Conservation (phyloP, 2,888 invertebrate genomes). For the Eurytoma californica region DNA sequence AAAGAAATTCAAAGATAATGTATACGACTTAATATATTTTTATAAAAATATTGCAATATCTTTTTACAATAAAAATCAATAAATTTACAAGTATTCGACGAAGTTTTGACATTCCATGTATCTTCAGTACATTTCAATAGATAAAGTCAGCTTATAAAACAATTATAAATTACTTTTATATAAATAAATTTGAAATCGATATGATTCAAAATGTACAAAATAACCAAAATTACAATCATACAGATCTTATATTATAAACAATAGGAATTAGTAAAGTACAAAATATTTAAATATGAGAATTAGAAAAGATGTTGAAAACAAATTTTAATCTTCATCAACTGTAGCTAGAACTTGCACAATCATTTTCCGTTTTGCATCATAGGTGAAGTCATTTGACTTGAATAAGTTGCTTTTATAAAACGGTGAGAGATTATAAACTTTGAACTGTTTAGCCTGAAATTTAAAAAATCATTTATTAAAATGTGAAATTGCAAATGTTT, state of each 20-base stretch:
- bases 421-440: constrained; percentile 89
- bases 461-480: constrained; percentile 54
- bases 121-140: neutral
- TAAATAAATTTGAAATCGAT: constrained; percentile 1
- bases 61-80: constrained; percentile 36
- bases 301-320: constrained; percentile 5
- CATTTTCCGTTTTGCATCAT: constrained; percentile 88
- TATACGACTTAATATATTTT: constrained; percentile 31
- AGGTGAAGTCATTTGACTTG: constrained; percentile 89
- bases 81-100: constrained; percentile 28
- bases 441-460: constrained; percentile 91
- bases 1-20: neutral
- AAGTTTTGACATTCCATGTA: constrained; percentile 34
- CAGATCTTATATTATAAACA: neutral
- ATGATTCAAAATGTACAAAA: neutral
- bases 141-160: constrained; percentile 9
- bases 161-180: constrained; percentile 13
- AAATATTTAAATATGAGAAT: neutral
- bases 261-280: constrained; percentile 2
- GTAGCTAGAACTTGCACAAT: constrained; percentile 89
- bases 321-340: constrained; percentile 66
- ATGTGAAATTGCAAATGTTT: constrained; percentile 25
- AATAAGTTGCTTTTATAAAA: constrained; percentile 96
- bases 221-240: constrained; percentile 2
- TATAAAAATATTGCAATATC: constrained; percentile 41